These are phyloP conservation scores for Pseudorectes ferrugineus DNA, from an alignment of 2,113 vertebrate genomes.

Conservation along the genomic window DNA sequence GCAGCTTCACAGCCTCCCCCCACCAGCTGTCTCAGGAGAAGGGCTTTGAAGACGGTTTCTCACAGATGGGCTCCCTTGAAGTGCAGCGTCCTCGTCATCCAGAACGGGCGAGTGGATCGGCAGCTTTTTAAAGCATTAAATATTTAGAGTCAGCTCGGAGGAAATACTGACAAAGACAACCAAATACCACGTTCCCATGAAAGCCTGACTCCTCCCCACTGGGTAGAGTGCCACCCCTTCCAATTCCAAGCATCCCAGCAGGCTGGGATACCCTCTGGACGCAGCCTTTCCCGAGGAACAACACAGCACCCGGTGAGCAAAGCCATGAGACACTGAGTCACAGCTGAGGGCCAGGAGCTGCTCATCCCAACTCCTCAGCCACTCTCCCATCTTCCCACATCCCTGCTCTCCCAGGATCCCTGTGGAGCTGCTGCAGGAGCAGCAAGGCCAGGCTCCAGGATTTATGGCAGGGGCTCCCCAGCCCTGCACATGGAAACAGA, in stretches of 20 bases:
- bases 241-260: rapidly evolving
- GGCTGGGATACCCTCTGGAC: rapidly evolving
- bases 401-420: not conserved
- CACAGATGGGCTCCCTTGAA: slow-evolving; percentile 13
- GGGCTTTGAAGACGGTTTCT: not conserved
- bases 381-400: rapidly evolving
- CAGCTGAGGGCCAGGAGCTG: not conserved
- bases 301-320: rapidly evolving
- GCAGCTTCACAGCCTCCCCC: not conserved
- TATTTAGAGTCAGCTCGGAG: not conserved
- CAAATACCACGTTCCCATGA: rapidly evolving
- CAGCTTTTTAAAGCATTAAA: not conserved
- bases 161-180: not conserved
- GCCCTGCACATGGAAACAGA: rapidly evolving
- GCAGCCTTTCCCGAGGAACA: rapidly evolving
- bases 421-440: not conserved
- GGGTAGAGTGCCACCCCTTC: not conserved
- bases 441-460: not conserved
- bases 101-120: not conserved
- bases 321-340: rapidly evolving
- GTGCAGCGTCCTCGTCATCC: not conserved
- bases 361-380: not conserved
- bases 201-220: rapidly evolving
- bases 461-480: not conserved
- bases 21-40: not conserved